Evolutionary conservation across 53 echinoderm and acorn worm species (phyloP).

Genomic region (Paracentrotus lividus): DNA sequence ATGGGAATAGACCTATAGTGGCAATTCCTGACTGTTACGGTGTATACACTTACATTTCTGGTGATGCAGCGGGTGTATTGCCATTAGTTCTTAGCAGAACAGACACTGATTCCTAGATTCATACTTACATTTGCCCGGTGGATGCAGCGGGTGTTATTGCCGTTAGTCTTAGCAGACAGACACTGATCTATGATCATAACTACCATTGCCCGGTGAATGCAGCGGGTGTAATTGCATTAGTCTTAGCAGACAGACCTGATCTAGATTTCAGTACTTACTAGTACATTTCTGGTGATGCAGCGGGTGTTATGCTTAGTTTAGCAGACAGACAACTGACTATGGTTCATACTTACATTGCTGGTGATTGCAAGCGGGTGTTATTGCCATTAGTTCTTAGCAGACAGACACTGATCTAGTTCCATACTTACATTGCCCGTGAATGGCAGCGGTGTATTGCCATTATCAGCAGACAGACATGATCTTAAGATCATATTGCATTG

Average conservation of each 20-base stretch:
- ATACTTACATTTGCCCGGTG: conserved; percentile 55
- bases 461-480: too few species aligned
- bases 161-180: conserved; percentile 55
- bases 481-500: too few species aligned
- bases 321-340: conserved; percentile 79
- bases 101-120: too few species aligned
- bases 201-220: conserved; percentile 52
- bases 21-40: too few species aligned
- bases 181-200: conserved; percentile 83
- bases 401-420: too few species aligned
- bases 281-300: conserved; percentile 60
- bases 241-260: conserved; percentile 73
- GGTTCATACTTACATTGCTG: conserved; percentile 68
- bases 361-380: conserved; percentile 33
- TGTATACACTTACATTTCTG: too few species aligned
- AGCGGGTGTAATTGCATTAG: conserved; percentile 8
- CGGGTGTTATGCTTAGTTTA: conserved; percentile 38
- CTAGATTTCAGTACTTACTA: too few species aligned
- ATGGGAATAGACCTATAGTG: too few species aligned
- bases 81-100: not conserved
- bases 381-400: conserved; percentile 38
- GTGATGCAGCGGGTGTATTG: too few species aligned
- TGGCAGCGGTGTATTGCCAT: too few species aligned
- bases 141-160: conserved; percentile 46
- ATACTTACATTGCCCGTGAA: too few species aligned